These are phyloP conservation scores for Platycercus adscitus DNA, from an alignment of 2,113 vertebrate genomes.

Conservation along the genomic window DNA sequence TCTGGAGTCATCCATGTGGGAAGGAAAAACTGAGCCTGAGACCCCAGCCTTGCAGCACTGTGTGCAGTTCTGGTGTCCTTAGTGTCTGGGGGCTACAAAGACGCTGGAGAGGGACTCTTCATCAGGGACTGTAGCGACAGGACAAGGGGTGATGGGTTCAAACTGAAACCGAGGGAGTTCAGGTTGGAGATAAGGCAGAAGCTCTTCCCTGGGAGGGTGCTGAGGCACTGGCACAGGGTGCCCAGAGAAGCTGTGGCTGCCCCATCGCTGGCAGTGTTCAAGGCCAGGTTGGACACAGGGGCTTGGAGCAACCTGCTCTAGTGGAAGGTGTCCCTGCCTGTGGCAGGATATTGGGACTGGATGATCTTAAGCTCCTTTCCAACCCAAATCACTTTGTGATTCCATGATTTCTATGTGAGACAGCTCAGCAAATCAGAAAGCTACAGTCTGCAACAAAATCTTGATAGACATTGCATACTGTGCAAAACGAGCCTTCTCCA, in stretches of 20 bases:
- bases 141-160: not conserved
- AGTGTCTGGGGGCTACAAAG: not conserved
- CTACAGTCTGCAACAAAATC: not conserved
- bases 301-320: not conserved
- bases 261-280: not conserved
- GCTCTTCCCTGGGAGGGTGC: not conserved
- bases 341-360: not conserved
- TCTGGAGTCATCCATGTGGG: not conserved
- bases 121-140: not conserved
- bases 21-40: not conserved
- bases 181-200: not conserved
- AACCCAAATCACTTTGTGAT: not conserved
- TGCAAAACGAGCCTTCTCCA: not conserved
- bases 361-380: not conserved
- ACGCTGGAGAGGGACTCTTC: not conserved
- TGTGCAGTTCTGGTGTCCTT: not conserved
- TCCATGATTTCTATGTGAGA: not conserved
- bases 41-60: not conserved
- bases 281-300: not conserved
- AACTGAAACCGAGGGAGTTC: not conserved
- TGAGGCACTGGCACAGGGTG: not conserved
- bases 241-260: not conserved
- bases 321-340: not conserved
- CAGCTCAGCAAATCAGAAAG: not conserved
- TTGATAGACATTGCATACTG: rapidly evolving